Conservation (phyloP, 2,113 vertebrate species). For the Heterotis niloticus region DNA sequence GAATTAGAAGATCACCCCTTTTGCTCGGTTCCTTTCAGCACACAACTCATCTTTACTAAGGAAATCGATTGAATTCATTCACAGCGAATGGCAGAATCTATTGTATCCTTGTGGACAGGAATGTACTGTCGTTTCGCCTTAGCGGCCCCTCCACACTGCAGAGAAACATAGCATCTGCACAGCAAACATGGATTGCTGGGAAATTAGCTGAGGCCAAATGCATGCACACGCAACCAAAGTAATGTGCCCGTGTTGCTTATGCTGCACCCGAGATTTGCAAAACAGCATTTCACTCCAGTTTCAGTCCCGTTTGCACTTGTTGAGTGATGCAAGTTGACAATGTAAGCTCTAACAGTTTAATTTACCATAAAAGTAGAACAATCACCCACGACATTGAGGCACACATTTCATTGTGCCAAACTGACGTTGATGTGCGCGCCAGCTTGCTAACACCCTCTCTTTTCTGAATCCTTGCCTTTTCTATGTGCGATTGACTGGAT, state of each 20-base stretch:
- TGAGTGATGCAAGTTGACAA: constrained; percentile 98
- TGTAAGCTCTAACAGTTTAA: constrained; percentile 73
- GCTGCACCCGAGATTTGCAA: constrained; percentile 44
- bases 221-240: constrained; percentile 56
- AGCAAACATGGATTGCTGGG: constrained; percentile 26
- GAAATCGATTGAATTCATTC: constrained; percentile 62
- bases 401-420: constrained; percentile 35
- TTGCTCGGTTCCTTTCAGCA: constrained; percentile 55
- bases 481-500: constrained; percentile 88
- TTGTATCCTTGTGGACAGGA: constrained; percentile 62
- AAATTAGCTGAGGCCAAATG: constrained; percentile 44
- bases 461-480: constrained; percentile 84
- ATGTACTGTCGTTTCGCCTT: constrained; percentile 38
- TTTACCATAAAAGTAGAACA: constrained; percentile 63
- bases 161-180: constrained; percentile 21
- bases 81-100: constrained; percentile 94
- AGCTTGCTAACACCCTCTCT: constrained; percentile 16
- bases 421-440: not conserved
- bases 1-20: constrained; percentile 20
- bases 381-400: constrained; percentile 36
- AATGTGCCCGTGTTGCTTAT: constrained; percentile 41
- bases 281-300: constrained; percentile 47
- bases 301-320: constrained; percentile 61
- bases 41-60: constrained; percentile 57
- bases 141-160: constrained; percentile 29